Evolutionary conservation across 1,140 invertebrate genomes (phyloP).

Genomic region (Scylla paramamosain): DNA sequence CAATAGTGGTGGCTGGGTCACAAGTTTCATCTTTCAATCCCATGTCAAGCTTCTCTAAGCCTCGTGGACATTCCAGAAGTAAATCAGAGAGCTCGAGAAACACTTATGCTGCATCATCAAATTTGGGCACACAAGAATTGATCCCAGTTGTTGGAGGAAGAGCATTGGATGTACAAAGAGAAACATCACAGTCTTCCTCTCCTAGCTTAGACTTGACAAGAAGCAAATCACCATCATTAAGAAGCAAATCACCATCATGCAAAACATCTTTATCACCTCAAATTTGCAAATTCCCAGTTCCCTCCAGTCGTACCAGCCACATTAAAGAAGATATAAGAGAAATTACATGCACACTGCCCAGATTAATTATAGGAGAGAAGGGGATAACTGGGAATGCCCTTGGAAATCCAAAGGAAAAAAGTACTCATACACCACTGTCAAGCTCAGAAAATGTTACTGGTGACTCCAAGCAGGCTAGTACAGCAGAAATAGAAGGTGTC

Average conservation of each 20-base stretch:
- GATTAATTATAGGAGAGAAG: not conserved
- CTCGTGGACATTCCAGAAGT: slow-evolving; percentile 61
- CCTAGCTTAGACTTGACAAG: not conserved
- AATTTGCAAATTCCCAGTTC: not conserved
- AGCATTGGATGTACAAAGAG: not conserved
- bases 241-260: not conserved
- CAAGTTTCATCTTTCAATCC: slow-evolving; percentile 57
- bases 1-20: slow-evolving; percentile 26
- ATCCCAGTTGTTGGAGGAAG: not conserved
- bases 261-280: not conserved
- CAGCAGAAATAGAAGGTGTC: not conserved
- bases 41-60: not conserved
- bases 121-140: slow-evolving; percentile 4
- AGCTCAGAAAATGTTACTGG: not conserved
- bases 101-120: too few species aligned
- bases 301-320: not conserved
- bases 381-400: not conserved
- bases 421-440: not conserved
- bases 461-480: not conserved
- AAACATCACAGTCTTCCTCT: not conserved
- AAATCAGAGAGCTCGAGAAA: slow-evolving; percentile 49
- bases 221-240: not conserved
- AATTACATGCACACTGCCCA: not conserved
- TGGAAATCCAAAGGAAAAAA: not conserved
- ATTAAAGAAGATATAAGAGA: not conserved